These are phyloP conservation scores for Excalfactoria chinensis DNA, from an alignment of 2,113 vertebrate species.

Conservation along the genomic window DNA sequence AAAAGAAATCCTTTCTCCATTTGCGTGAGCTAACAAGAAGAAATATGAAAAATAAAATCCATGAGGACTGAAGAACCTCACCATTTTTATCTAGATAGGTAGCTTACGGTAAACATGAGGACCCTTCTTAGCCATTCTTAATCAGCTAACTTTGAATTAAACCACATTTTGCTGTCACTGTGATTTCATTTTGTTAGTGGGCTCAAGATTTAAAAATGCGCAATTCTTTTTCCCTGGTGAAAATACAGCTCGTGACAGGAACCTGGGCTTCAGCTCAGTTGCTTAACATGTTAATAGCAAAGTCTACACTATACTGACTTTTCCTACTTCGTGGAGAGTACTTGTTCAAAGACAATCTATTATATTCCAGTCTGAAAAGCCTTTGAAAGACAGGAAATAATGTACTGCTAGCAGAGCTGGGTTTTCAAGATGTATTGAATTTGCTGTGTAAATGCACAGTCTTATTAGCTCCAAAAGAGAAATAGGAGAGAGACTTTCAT, in stretches of 20 bases:
- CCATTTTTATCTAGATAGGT: slow-evolving; percentile 43
- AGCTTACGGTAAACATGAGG: slow-evolving; percentile 1
- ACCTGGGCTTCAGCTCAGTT: slow-evolving; percentile 14
- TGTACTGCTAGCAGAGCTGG: neutral
- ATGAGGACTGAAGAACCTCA: slow-evolving; percentile 1
- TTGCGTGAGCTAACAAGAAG: slow-evolving; percentile 45
- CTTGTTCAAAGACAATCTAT: slow-evolving; percentile 37
- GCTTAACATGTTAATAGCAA: slow-evolving; percentile 40
- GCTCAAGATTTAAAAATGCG: slow-evolving; percentile 48
- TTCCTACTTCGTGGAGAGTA: neutral
- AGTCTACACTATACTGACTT: neutral
- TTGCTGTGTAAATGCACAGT: slow-evolving; percentile 53
- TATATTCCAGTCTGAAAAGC: slow-evolving; percentile 13
- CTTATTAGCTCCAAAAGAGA: slow-evolving; percentile 28
- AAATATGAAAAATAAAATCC: slow-evolving; percentile 50
- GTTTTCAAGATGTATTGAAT: slow-evolving; percentile 2
- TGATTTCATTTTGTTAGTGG: slow-evolving; percentile 45
- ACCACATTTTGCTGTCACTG: slow-evolving; percentile 51
- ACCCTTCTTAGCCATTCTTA: slow-evolving; percentile 34
- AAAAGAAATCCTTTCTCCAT: neutral
- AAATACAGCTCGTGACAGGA: neutral
- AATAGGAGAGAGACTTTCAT: neutral
- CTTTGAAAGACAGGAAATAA: slow-evolving; percentile 53
- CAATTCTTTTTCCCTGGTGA: neutral
- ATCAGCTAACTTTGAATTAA: slow-evolving; percentile 68